Evolutionary conservation across 2,888 invertebrate genomes (phyloP).

Genomic region (Eupithecia abbreviata): DNA sequence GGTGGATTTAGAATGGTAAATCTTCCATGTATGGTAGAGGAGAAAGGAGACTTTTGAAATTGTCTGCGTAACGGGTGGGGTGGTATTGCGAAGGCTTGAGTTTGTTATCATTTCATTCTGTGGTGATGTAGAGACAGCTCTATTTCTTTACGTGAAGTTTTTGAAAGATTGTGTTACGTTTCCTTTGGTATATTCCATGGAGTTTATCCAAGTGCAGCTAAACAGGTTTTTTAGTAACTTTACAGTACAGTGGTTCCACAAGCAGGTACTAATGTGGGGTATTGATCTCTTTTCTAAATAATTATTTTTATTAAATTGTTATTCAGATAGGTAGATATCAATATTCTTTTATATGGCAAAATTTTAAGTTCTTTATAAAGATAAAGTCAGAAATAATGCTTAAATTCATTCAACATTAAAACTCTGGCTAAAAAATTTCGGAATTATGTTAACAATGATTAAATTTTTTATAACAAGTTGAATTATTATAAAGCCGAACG

Average conservation of each 20-base stretch:
- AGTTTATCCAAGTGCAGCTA: not conserved
- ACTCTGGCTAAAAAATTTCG: not conserved
- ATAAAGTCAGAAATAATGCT: not conserved
- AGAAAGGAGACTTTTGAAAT: conserved; percentile 56
- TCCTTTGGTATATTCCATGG: not conserved
- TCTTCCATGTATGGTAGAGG: conserved; percentile 37
- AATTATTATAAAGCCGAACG: not conserved
- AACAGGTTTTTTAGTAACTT: not conserved
- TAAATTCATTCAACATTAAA: not conserved
- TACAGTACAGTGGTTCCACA: not conserved
- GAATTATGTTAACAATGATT: not conserved
- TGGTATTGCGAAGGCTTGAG: conserved; percentile 43
- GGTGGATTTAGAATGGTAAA: conserved; percentile 64
- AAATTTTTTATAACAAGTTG: not conserved
- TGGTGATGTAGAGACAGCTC: conserved; percentile 1
- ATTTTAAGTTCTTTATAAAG: not conserved
- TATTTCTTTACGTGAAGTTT: not conserved
- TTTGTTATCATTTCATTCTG: conserved; percentile 19
- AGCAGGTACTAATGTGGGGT: not conserved
- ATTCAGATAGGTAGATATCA: not conserved
- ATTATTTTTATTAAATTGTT: not conserved
- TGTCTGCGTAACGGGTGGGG: conserved; percentile 69
- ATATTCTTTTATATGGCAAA: not conserved
- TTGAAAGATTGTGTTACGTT: not conserved
- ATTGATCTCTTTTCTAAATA: not conserved